Base-by-base conservation (phyloP, 2,888 invertebrate genomes). In the Abrostola tripartita region DNA sequence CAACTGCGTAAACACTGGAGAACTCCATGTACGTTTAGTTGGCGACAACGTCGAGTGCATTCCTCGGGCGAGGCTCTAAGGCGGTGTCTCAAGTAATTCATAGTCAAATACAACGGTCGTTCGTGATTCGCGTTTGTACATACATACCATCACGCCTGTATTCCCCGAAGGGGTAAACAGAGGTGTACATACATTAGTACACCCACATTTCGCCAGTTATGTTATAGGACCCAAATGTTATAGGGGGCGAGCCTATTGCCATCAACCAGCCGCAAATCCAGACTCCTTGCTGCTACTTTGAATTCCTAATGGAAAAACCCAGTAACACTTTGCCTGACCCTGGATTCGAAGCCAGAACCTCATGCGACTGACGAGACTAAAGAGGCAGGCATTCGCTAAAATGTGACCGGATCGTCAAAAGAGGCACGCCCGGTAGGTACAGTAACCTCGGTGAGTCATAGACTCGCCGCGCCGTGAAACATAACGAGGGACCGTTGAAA, bases 371-470 rank as follows among this genome's bases (percentile, higher is more conserved):
- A n/a, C n/a, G n/a, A n/a, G n/a, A n/a, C n/a, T n/a, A n/a, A n/a
- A n/a, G n/a, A n/a, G n/a, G n/a, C n/a, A n/a, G n/a, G n/a, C n/a
- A 74, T 82, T 80, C 76, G 84, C 76, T 71, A 84, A 85, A 85
- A 84, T 78, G 76, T 80, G 82, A 80, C 72, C 78, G 76, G 79
- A 73, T 50, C 60, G 65, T 69, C 58, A 76, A 66, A 76, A 69
- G 78, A 83, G 86, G 81, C 82, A 83, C 79, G 84, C 81, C 81
- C 83, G 78, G 66, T 71, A 68, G 76, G 89, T 84, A 78, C 87
- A 84, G 82, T 87, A 88, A 89, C 89, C 90, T 85, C 88, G 80
- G 81, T 92, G 92, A 93, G 78, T 93, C 92, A 92, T 74, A 47
- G 54, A 61, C 54, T 60, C 49, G 69, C 68, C 78, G 69, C 80